Base-by-base conservation (phyloP, 35 echinoderm and acorn worm species). In the Ophiothrix spiculata region DNA sequence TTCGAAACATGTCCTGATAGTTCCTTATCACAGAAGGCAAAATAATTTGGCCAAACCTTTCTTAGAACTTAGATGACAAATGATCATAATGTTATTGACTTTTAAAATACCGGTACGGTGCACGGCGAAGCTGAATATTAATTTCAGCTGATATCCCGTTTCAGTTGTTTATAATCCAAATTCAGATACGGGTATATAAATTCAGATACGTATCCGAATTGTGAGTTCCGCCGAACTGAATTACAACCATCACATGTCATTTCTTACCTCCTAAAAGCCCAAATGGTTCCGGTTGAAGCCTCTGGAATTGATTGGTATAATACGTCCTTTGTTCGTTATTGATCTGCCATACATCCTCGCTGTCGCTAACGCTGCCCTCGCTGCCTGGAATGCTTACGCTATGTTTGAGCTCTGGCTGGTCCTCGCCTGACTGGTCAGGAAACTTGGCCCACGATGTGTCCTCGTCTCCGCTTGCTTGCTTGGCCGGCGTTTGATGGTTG, bases 341-440 rank as follows among this genome's bases (percentile, higher is more conserved):
- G 35, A 99, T 99, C 37, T 56, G 64, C 95, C 95, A 99, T 23
- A 93, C 89, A 63, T 99, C 89, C 37, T 99, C 95, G 69, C 79
- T n/a, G 60, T 0, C 86, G 83, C 0, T 83, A 69, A 23, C 89
- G 54, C 77, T 80, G 42, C 34, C 35, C 32, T 39, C 75, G 35
- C 60, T 40, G 54, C 56, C 40, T 77, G 76, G 33, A 38, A 40
- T 37, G 33, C 39, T 39, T 63, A 80, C 38, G 69, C 77, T 80
- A 42, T 74, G 76, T 85, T 40, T 64, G 77, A 79, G 64, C 40
- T 84, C 81, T 0, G 38, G 32, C 54, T 41, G 80, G 31, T 64
- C 75, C 14, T 19, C 73, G 15, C 41, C 45, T 1, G 78, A 37
- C 0, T 88, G 45, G 34, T 86, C 83, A 28, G 92, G 87, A 60